phyloP scores from a whole-genome alignment of 1,140 invertebrate species.

The Drosophila simulans region DNA sequence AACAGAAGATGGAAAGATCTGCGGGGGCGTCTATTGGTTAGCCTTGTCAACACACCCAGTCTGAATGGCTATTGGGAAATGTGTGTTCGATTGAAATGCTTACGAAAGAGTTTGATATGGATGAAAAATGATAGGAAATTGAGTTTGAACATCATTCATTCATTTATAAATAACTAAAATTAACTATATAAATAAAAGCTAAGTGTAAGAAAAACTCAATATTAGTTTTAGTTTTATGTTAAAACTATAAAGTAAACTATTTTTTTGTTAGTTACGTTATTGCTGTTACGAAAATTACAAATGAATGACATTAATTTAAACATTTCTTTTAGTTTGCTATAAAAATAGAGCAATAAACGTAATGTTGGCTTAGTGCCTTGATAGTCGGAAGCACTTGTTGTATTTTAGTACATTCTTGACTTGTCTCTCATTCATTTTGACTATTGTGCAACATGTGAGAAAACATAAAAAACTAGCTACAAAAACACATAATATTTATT shows the following conservation, averaged over 20 bases:
- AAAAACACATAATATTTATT: not conserved
- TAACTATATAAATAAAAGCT: not conserved
- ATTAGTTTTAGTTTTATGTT: not conserved
- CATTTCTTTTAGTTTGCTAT: no score
- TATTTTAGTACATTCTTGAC: not conserved
- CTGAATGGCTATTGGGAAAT: slow-evolving; percentile 49
- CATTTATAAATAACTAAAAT: not conserved
- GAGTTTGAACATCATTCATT: slow-evolving; percentile 4
- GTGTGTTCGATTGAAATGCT: slow-evolving; percentile 14
- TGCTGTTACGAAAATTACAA: no score
- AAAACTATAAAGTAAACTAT: no score
- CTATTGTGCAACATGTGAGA: not conserved
- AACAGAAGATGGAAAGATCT: slow-evolving; percentile 23
- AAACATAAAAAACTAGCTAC: not conserved
- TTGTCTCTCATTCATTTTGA: not conserved
- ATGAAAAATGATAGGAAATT: slow-evolving; percentile 8
- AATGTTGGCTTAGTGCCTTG: no score
- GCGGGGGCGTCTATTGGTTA: slow-evolving; percentile 49
- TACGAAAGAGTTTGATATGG: slow-evolving; percentile 14
- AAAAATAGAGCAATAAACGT: no score
- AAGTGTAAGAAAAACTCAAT: not conserved
- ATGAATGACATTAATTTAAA: no score
- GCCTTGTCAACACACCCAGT: slow-evolving; percentile 58
- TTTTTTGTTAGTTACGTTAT: no score
- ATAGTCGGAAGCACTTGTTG: not conserved